Base-by-base conservation (phyloP, 2,888 invertebrate genomes). In the Antheraea assamensis region DNA sequence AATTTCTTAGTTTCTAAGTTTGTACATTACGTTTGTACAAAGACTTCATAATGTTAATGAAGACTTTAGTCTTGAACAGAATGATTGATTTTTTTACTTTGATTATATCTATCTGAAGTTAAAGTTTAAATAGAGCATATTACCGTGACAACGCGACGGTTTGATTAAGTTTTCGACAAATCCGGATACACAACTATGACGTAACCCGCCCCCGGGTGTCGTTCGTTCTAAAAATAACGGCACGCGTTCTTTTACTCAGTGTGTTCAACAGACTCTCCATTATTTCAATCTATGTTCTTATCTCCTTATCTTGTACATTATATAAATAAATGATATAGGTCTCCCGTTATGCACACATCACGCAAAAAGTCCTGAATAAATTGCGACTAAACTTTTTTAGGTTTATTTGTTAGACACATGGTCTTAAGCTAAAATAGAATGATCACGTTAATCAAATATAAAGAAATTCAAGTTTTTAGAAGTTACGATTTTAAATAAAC, bases 141-240 rank as follows among this genome's bases (percentile, higher is more conserved):
- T n/a, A 17, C 52, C 71, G 68, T 68, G 61, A 17, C 68, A 35
- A 35, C 68, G 68, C 68, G 68, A 35, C 68, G 68, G 55, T 73
- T 73, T 73, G 70, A 70, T 42, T 73, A 71, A 74, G 73, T 76
- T 75, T 74, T 75, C 75, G 75, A 77, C 77, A 78, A 78, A 77
- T 78, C 77, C 76, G 79, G 81, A 78, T 81, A 75, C 75, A 72
- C 75, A 72, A 10, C 5, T 35, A 78, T 88, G 85, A 87, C 85
- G 86, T 83, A 86, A 87, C 79, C 71, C 79, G 78, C 81, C 82
- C 85, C 83, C 79, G 86, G 87, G 86, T 85, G 86, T 83, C 84
- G 85, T 83, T 78, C 74, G 77, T 49, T 80, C 85, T 85, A 87
- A 83, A 86, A 86, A 87, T 87, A 88, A 77, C 74, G 73, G 83